Evolutionary conservation across 2,888 invertebrate species (phyloP).

Genomic region (Fissipunctia ypsillon): DNA sequence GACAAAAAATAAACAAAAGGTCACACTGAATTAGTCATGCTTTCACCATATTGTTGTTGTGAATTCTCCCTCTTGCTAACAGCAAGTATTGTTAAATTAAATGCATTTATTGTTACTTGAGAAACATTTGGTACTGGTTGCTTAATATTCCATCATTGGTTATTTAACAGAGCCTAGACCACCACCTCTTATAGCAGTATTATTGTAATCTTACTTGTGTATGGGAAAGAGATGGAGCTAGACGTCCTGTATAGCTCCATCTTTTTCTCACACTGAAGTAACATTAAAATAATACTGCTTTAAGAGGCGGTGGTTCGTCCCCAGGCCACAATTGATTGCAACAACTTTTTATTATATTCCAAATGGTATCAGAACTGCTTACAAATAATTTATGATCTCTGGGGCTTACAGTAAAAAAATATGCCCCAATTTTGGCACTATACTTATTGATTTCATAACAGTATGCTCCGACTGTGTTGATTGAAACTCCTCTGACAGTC

Average conservation of each 20-base stretch:
- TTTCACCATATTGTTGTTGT: slow-evolving; percentile 46
- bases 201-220: no score
- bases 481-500: neutral
- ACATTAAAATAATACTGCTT: no score
- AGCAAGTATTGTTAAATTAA: slow-evolving; percentile 8
- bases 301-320: no score
- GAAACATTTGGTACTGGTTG: neutral
- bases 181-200: no score
- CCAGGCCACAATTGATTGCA: neutral
- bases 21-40: slow-evolving; percentile 46
- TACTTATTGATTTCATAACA: neutral
- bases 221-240: no score
- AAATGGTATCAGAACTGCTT: neutral
- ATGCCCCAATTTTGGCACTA: neutral
- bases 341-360: neutral
- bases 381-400: neutral
- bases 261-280: no score
- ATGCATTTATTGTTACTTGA: neutral
- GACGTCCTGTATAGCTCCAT: no score
- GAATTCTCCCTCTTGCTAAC: slow-evolving; percentile 19
- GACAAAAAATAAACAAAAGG: slow-evolving; percentile 39
- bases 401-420: neutral
- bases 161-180: no score
- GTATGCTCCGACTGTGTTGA: neutral
- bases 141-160: neutral